These are phyloP conservation scores for silkworm (Bombyx mori) DNA, from an alignment of 1,140 invertebrate species.

Conservation along the genomic window DNA sequence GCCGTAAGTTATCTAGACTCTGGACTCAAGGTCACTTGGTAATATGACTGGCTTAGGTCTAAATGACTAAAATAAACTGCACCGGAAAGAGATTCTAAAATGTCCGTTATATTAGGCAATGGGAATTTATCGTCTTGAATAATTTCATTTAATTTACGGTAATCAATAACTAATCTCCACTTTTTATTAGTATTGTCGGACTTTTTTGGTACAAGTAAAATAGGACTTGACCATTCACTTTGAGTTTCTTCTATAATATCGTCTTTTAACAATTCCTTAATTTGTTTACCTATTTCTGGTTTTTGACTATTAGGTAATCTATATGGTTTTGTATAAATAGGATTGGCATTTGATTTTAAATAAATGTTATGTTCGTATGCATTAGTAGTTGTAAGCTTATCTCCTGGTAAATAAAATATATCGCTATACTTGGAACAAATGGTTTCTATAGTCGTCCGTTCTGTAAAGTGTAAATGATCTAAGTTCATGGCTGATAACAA, in stretches of 20 bases:
- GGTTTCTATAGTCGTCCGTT: too few relatives aligned
- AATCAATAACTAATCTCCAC: constrained; percentile 25
- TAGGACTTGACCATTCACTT: constrained; percentile 24
- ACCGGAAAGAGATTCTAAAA: constrained; percentile 12
- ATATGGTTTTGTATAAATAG: constrained; percentile 34
- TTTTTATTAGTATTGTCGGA: constrained; percentile 9
- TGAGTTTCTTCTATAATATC: constrained; percentile 24
- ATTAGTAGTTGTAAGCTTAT: constrained; percentile 21
- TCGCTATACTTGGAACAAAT: constrained; percentile 24
- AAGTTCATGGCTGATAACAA: too few relatives aligned
- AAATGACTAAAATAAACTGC: constrained; percentile 8
- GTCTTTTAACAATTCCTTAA: constrained; percentile 17
- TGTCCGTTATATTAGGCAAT: constrained; percentile 22
- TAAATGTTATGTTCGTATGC: constrained; percentile 26
- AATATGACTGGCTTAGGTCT: constrained; percentile 6
- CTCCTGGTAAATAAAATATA: constrained; percentile 26
- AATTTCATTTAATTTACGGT: constrained; percentile 10
- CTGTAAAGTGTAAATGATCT: too few relatives aligned
- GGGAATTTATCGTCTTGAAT: constrained; percentile 23
- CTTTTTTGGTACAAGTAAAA: constrained; percentile 26
- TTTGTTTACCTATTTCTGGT: constrained; percentile 21
- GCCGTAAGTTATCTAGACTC: constrained; percentile 5
- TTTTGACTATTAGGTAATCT: constrained; percentile 24
- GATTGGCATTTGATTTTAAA: constrained; percentile 17
- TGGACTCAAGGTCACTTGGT: constrained; percentile 4